Evolutionary conservation across 2,888 invertebrate species (phyloP), one percentile per base, ranked within the genome.

Genomic region (Taphrorychus bicolor): DNA sequence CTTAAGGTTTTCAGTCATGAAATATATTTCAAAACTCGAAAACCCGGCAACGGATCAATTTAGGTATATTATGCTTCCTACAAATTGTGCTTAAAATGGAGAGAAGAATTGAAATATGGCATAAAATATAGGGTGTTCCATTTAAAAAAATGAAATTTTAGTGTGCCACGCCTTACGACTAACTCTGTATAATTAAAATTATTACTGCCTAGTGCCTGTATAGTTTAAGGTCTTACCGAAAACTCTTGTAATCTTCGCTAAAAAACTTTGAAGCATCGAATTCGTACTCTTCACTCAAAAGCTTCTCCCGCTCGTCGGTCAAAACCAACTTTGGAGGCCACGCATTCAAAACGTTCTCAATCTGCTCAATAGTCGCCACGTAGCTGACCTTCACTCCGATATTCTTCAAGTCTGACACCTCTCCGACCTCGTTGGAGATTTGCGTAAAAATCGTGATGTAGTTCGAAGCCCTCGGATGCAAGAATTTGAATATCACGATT

Each of bases 391-490:
- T 79, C 21, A 72, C 75, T 64, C 69, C 68, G 2, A 75, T 66
- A 54, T 72, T 71, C 57, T 77, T 77, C 11, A 80, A 59, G 5
- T 70, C 48, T 3, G 76, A 73, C 9, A 41, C 41, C 32, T 60
- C 67, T 5, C 59, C 74, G 66, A 24, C 54, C 64, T 69, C 59
- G 32, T 72, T 74, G 7, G 74, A 73, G 4, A 76, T 73, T 49
- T 78, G 76, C 0, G 76, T 72, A 16, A 76, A 74, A 45, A 78
- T 76, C 2, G 72, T 71, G 3, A 78, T 73, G 53, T 68, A 73
- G 48, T 76, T 76, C 1, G 75, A 71, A 1, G 78, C 77, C 69
- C 76, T 78, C 0, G 81, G 81, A 65, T 82, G 81, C n/a, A 75
- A 70, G 66, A 82, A 80, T 69, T 78, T 80, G 49, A 80, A 74